phyloP scores from a whole-genome alignment of 2,888 invertebrate species.

The Uloborus plumipes region DNA sequence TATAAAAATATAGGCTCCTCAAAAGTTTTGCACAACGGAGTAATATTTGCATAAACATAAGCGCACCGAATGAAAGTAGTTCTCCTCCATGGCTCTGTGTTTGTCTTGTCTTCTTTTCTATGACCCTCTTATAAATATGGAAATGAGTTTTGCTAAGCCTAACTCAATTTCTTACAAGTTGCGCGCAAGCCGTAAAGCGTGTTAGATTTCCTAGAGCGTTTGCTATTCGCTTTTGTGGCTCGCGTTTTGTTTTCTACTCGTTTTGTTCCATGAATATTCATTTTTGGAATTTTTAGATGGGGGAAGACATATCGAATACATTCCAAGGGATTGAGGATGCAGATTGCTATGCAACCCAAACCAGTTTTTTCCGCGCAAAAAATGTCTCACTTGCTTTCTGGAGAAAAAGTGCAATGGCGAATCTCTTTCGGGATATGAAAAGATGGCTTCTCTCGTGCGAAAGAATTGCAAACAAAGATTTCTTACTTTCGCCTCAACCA shows the following conservation, averaged over 20 bases:
- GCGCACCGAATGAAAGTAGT: conserved; percentile 42
- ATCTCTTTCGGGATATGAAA: too few species aligned
- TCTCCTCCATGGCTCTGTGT: conserved; percentile 30
- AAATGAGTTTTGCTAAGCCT: conserved; percentile 51
- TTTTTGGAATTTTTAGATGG: conserved; percentile 31
- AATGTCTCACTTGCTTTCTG: not conserved
- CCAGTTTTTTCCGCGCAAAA: conserved; percentile 1
- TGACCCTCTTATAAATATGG: conserved; percentile 55
- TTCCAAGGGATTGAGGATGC: conserved; percentile 3
- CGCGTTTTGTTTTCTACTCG: conserved; percentile 36
- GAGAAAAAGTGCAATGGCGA: too few species aligned
- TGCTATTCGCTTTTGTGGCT: conserved; percentile 31
- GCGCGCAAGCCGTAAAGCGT: conserved; percentile 35
- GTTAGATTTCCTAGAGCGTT: conserved; percentile 36
- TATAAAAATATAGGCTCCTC: conserved; percentile 40
- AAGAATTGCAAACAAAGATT: too few species aligned
- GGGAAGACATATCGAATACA: conserved; percentile 5
- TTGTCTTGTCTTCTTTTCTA: conserved; percentile 47
- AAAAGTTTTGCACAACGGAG: conserved; percentile 39
- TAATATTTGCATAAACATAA: conserved; percentile 54
- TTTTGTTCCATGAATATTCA: conserved; percentile 56
- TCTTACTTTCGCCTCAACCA: too few species aligned
- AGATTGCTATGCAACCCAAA: not conserved
- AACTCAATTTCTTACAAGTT: conserved; percentile 59
- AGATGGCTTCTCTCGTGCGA: too few species aligned